phyloP scores from a whole-genome alignment of 2,113 vertebrate genomes.

The Cyphomyrus discorhynchus region DNA sequence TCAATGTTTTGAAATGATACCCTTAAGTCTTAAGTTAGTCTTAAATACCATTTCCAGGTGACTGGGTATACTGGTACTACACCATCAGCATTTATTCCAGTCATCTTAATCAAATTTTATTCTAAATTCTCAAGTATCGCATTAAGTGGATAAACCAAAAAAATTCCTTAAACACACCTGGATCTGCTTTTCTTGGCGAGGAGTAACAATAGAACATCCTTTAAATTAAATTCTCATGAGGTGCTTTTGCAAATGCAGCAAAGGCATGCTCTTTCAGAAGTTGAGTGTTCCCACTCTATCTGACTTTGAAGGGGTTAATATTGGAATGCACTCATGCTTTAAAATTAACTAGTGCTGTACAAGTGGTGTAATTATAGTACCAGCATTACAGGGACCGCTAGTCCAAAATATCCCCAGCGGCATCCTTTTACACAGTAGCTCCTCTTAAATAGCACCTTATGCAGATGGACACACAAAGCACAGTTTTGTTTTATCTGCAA shows the following conservation, averaged over 20 bases:
- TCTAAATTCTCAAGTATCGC: not conserved
- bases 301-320: not conserved
- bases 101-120: not conserved
- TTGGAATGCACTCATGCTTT: not conserved
- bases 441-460: not conserved
- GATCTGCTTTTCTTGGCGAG: not conserved
- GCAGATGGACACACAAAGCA: not conserved
- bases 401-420: not conserved
- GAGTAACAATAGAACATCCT: not conserved
- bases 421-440: not conserved
- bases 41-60: not conserved
- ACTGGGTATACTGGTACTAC: not conserved
- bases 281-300: not conserved
- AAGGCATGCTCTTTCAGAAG: not conserved
- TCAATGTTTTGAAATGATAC: not conserved
- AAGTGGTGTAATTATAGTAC: constrained; percentile 14
- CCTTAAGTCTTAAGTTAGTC: not conserved
- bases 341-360: not conserved
- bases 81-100: not conserved
- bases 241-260: not conserved
- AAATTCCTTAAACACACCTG: not conserved
- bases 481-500: not conserved
- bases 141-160: not conserved
- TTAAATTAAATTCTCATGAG: not conserved
- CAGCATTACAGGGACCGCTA: not conserved